Evolutionary conservation across 2,113 vertebrate genomes (phyloP).

Genomic region (Phylloscopus trochiloides): DNA sequence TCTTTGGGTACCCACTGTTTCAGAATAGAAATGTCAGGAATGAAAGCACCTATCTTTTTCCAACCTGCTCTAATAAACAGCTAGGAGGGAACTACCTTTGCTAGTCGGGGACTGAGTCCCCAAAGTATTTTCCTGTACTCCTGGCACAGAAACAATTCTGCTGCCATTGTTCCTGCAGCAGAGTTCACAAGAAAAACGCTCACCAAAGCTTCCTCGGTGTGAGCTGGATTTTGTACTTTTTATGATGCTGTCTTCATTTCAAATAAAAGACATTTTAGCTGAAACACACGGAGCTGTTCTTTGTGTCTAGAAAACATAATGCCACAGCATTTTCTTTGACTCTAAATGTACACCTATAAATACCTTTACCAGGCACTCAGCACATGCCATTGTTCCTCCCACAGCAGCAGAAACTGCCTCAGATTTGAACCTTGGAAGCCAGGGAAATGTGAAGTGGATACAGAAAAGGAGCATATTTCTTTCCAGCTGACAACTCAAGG

Average conservation of each 20-base stretch:
- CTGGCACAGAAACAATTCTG: neutral
- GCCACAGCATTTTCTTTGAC: neutral
- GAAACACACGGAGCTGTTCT: neutral
- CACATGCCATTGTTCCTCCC: neutral
- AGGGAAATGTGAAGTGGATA: constrained; percentile 6
- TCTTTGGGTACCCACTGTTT: neutral
- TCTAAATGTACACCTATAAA: neutral
- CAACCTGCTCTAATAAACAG: neutral
- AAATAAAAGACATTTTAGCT: neutral
- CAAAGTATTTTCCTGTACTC: neutral
- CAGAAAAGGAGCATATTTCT: neutral
- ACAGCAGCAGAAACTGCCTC: neutral
- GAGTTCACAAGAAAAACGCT: neutral
- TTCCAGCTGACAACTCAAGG: constrained; percentile 43
- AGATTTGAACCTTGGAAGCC: neutral
- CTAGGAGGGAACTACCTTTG: neutral
- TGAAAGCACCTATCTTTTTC: neutral
- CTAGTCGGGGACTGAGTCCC: neutral
- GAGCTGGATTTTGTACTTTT: neutral
- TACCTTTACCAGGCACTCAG: neutral
- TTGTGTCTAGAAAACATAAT: neutral
- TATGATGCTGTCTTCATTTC: neutral
- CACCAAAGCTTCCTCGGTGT: neutral
- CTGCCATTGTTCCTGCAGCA: neutral
- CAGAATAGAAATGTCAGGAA: neutral